A percentile compares a stretch with the other conserved stretches of the same genome.
Conservation (phyloP, 2,888 invertebrate genomes). For the Nipponacmea schrenckii region DNA sequence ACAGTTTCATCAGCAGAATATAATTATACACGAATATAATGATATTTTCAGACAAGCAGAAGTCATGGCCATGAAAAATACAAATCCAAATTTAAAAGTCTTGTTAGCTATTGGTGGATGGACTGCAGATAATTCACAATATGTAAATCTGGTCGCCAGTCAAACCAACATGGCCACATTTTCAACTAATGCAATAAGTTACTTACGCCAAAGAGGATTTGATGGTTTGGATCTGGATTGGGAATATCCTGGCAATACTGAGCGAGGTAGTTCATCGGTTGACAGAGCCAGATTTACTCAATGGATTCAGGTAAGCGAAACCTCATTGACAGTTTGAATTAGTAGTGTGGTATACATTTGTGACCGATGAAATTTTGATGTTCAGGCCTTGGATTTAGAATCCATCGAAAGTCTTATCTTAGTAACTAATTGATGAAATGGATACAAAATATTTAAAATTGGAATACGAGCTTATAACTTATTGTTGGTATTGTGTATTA, state of each 20-base stretch:
- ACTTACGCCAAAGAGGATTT: conserved; percentile 27
- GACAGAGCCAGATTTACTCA: conserved; percentile 28
- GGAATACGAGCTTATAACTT: no score
- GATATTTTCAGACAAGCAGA: conserved; percentile 21
- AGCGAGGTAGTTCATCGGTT: conserved; percentile 16
- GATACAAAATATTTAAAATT: no score
- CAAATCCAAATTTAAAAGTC: conserved; percentile 36
- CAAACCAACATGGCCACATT: conserved; percentile 36
- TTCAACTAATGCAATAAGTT: conserved; percentile 27
- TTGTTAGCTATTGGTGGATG: conserved; percentile 46
- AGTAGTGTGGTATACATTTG: no score
- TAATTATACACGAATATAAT: neutral
- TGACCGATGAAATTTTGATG: no score
- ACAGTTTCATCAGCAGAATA: no score
- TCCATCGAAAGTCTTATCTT: no score
- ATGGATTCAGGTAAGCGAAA: conserved; percentile 18
- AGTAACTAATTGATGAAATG: no score
- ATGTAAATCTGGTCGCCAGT: conserved; percentile 27
- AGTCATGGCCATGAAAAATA: conserved; percentile 34
- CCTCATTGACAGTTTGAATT: no score
- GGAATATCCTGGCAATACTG: conserved; percentile 41
- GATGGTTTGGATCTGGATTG: conserved; percentile 43
- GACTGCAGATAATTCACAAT: conserved; percentile 64
- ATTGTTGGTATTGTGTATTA: no score
- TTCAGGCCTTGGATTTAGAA: no score